Evolutionary conservation across 2,113 vertebrate species (phyloP), one percentile per base, ranked within the genome.

Genomic region (Pycnonotus jocosus): DNA sequence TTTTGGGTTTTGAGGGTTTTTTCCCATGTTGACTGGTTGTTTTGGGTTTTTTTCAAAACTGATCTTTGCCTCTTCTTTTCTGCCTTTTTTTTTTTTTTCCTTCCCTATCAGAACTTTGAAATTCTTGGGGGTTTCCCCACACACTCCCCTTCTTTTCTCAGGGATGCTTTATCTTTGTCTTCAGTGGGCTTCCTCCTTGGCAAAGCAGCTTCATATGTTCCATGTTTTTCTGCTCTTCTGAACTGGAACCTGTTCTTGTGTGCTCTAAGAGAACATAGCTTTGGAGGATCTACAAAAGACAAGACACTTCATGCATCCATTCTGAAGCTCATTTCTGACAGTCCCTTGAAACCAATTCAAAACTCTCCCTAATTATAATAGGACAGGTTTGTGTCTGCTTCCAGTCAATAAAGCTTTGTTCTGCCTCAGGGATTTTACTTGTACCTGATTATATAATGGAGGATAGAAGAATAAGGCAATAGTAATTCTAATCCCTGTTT

Each of bases 361-460:
- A 96, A 93, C 57, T 88, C 81, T 80, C 81, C 66, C 90, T 94
- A 95, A 92, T 95, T 92, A 85, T 44, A 95, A 64, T 61, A 92
- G 84, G 84, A 85, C 86, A 91, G 91, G 84, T 95, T 93, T 89
- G 91, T 87, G 93, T 94, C 91, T 95, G 87, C 84, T 90, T 95
- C 93, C 84, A 95, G 92, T 95, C 93, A 95, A 95, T 95, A 95
- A 93, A 95, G 87, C 94, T 95, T 95, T 97, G 87, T 92, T 96
- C 93, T 96, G 91, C 93, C 81, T 95, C 89, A 91, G 92, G 87
- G 91, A 81, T 95, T 97, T 96, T 82, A 91, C 87, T 92, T 90
- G 87, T 96, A 94, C 87, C 78, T 95, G 87, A 85, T 95, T 85
- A 76, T 94, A 95, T 90, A 96, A 88, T 86, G 53, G 89, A 82